A percentile compares a stretch with the other conserved stretches of the same genome.
Conservation (phyloP, 53 echinoderm and acorn worm genomes). For the Mesocentrotus franciscanus region DNA sequence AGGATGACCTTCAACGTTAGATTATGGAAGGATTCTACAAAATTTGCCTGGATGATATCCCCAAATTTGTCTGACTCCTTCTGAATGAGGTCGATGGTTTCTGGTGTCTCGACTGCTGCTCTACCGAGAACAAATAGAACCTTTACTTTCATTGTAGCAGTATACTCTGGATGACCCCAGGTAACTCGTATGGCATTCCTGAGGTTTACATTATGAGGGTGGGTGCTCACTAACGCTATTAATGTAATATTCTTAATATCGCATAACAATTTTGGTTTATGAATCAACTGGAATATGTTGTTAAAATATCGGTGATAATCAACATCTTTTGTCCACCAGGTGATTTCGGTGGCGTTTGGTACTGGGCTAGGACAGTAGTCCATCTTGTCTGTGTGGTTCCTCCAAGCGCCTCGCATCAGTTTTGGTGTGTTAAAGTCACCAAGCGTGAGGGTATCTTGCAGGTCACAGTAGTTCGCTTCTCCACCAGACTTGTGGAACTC, state of each 20-base stretch:
- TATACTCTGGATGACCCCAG: conserved; percentile 81
- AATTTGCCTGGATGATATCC: conserved; percentile 86
- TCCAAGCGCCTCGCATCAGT: conserved; percentile 71
- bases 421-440: conserved; percentile 82
- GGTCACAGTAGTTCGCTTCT: conserved; percentile 90
- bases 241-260: conserved; percentile 69
- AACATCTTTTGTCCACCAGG: conserved; percentile 77
- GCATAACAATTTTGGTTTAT: conserved; percentile 74
- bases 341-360: conserved; percentile 81
- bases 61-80: conserved; percentile 66
- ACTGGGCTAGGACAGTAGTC: conserved; percentile 74
- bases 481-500: conserved; percentile 81
- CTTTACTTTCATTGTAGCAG: conserved; percentile 68
- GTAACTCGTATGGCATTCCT: conserved; percentile 86
- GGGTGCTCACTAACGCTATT: conserved; percentile 81
- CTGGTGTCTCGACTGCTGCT: conserved; percentile 66
- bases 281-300: conserved; percentile 66
- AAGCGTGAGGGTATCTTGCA: conserved; percentile 75
- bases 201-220: conserved; percentile 81
- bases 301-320: conserved; percentile 74
- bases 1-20: conserved; percentile 91
- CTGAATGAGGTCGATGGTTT: conserved; percentile 57
- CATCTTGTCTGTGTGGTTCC: conserved; percentile 74
- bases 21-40: conserved; percentile 93
- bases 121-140: conserved; percentile 86